Percentiles rank a stretch among this genome's conserved stretches.
Conservation (phyloP, 2,888 invertebrate species). For the Drosophila aldrichi region DNA sequence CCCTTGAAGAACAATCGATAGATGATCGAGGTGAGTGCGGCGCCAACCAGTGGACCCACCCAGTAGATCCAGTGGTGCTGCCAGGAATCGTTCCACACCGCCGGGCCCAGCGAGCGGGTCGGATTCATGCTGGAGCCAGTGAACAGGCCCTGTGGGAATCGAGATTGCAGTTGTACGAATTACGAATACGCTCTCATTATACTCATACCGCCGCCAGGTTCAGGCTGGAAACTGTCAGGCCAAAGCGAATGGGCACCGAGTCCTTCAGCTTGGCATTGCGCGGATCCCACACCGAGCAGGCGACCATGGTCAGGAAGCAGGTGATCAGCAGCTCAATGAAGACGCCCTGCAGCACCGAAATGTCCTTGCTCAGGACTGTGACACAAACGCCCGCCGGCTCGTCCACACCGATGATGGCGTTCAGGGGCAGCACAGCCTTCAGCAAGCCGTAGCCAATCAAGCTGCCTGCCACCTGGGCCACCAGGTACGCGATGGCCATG, state of each 20-base stretch:
- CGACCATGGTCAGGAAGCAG: slow-evolving; percentile 88
- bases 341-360: slow-evolving; percentile 87
- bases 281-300: slow-evolving; percentile 90
- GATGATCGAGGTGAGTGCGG: slow-evolving; percentile 83
- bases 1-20: slow-evolving; percentile 84
- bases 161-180: background rate
- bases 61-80: slow-evolving; percentile 90
- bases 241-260: slow-evolving; percentile 88
- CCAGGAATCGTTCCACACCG: slow-evolving; percentile 89
- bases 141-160: slow-evolving; percentile 57
- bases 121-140: slow-evolving; percentile 91
- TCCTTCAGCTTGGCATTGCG: slow-evolving; percentile 88
- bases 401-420: slow-evolving; percentile 69
- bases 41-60: slow-evolving; percentile 87
- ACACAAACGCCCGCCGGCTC: slow-evolving; percentile 86
- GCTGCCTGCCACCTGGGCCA: slow-evolving; percentile 89
- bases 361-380: slow-evolving; percentile 86
- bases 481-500: slow-evolving; percentile 87
- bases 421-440: slow-evolving; percentile 86
- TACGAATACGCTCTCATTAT: background rate
- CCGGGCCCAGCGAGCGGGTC: slow-evolving; percentile 89
- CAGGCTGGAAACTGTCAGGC: slow-evolving; percentile 88
- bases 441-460: slow-evolving; percentile 89
- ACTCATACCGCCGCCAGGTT: slow-evolving; percentile 88
- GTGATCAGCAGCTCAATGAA: slow-evolving; percentile 89